Percentiles rank a stretch among this genome's conserved stretches.
Conservation (phyloP, 2,113 vertebrate genomes). For the Chloropsis hardwickii region DNA sequence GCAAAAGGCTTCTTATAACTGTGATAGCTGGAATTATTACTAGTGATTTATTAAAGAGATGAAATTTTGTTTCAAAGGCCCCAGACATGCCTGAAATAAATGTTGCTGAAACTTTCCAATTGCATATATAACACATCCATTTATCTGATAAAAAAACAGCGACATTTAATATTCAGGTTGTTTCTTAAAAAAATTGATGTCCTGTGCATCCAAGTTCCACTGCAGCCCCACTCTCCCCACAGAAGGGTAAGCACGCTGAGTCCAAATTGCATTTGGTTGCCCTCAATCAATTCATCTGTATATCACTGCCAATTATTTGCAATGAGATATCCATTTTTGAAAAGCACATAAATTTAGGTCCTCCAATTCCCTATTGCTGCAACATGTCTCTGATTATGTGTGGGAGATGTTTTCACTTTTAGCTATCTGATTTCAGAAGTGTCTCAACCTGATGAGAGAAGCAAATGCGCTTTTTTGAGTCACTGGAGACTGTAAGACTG, state of each 20-base stretch:
- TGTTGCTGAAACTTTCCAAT: neutral
- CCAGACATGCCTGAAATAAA: neutral
- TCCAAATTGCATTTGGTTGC: neutral
- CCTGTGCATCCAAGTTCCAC: neutral
- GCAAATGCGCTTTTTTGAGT: neutral
- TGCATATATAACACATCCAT: neutral
- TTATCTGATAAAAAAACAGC: neutral
- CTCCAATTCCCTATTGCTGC: neutral
- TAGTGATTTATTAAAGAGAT: neutral
- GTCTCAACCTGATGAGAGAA: neutral
- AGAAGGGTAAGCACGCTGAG: neutral
- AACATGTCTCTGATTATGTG: neutral
- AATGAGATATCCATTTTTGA: neutral
- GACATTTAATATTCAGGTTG: neutral
- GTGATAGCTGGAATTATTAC: neutral
- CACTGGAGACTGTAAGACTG: neutral
- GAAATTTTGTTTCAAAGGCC: neutral
- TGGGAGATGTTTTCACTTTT: neutral
- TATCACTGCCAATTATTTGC: neutral
- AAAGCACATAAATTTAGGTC: neutral
- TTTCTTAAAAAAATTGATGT: neutral
- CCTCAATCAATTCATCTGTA: neutral
- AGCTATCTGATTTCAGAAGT: neutral
- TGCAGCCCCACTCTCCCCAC: neutral
- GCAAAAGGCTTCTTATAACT: neutral